Conservation (phyloP, 2,797 vertebrate species). For the Momotus momota region DNA sequence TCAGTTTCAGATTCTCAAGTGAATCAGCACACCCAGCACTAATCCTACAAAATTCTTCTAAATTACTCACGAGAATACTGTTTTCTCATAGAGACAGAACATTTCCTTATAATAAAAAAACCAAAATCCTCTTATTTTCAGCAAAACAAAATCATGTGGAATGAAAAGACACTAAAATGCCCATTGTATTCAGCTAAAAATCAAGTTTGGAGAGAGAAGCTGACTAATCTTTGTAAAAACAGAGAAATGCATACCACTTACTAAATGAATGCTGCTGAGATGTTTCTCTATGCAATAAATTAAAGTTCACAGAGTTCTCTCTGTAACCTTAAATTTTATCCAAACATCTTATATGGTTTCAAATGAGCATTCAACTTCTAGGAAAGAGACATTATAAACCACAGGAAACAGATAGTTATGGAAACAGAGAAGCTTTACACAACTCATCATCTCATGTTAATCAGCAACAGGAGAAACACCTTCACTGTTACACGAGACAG, state of each 20-base stretch:
- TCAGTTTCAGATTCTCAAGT: neutral
- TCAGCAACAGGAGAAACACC: neutral
- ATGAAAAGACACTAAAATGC: neutral
- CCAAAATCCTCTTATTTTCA: neutral
- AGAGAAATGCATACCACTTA: neutral
- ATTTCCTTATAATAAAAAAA: neutral
- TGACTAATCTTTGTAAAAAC: neutral
- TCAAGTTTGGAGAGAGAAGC: neutral
- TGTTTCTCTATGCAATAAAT: neutral
- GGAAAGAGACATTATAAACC: neutral
- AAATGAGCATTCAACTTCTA: neutral
- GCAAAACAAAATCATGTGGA: neutral
- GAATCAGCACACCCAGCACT: neutral
- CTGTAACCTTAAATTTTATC: neutral
- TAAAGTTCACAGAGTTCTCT: neutral
- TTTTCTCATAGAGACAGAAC: neutral
- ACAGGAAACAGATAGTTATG: neutral
- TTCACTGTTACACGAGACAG: neutral
- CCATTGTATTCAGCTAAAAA: neutral
- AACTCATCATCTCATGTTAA: neutral
- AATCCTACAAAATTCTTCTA: neutral
- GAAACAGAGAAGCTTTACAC: neutral
- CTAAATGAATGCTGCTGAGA: neutral
- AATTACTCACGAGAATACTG: neutral
- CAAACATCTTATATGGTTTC: neutral